Evolutionary conservation across 2,888 invertebrate species (phyloP).

Genomic region (Drosophila paranaensis): DNA sequence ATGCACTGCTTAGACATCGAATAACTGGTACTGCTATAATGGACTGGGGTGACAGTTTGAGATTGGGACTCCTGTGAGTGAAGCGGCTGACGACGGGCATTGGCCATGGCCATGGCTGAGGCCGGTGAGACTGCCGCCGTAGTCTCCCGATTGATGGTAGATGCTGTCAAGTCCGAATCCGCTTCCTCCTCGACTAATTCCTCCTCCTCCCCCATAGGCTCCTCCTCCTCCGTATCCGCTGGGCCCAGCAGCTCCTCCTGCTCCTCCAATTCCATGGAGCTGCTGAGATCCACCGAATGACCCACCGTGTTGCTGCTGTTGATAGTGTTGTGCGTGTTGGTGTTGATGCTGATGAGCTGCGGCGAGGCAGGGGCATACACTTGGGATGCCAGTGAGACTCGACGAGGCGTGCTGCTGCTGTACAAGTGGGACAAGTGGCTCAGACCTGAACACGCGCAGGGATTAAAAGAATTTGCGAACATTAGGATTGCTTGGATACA

Average conservation of each 20-base stretch:
- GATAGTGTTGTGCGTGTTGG: conserved; percentile 81
- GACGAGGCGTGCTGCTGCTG: conserved; percentile 85
- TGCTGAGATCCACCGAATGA: conserved; percentile 85
- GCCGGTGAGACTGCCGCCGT: conserved; percentile 80
- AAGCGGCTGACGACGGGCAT: conserved; percentile 84
- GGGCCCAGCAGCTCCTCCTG: conserved; percentile 74
- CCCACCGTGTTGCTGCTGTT: conserved; percentile 84
- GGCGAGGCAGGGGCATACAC: conserved; percentile 85
- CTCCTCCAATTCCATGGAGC: conserved; percentile 85
- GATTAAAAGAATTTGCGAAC: conserved; percentile 45
- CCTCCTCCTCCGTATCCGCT: conserved; percentile 78
- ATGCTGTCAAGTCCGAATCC: conserved; percentile 86
- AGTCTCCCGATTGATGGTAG: conserved; percentile 86
- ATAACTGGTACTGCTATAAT: conserved; percentile 85
- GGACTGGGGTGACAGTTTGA: conserved; percentile 84
- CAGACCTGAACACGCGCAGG: conserved; percentile 80
- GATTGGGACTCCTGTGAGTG: conserved; percentile 84
- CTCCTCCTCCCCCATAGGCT: conserved; percentile 82
- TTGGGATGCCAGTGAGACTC: conserved; percentile 85
- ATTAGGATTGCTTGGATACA: conserved; percentile 34
- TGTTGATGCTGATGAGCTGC: conserved; percentile 83
- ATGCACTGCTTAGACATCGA: conserved; percentile 85
- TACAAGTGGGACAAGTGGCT: conserved; percentile 85
- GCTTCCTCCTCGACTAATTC: conserved; percentile 84
- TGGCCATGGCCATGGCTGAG: conserved; percentile 71